Percentiles rank a stretch among this genome's conserved stretches.
Conservation (phyloP, 64 coral and sea anemone genomes). For the Astreopora myriophthalma region DNA sequence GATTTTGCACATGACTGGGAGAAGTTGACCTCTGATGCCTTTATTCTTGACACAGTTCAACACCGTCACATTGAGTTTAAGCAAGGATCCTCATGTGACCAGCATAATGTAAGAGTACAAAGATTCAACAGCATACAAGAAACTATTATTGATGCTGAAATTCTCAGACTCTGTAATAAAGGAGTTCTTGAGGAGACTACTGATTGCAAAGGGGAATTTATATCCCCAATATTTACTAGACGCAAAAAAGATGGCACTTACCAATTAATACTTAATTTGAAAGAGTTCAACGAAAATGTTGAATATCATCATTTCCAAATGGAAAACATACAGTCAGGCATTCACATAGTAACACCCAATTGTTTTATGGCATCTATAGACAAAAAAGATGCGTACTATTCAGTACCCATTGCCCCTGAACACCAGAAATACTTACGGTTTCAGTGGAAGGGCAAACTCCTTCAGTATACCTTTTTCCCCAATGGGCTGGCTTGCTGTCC, state of each 20-base stretch:
- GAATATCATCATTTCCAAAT: slow-evolving; percentile 51
- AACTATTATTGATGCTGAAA: not conserved
- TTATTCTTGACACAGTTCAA: not conserved
- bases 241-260: slow-evolving; percentile 46
- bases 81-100: not conserved
- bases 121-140: slow-evolving; percentile 1
- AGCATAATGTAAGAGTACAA: slow-evolving; percentile 20
- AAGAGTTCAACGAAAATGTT: slow-evolving; percentile 26
- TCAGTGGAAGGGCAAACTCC: slow-evolving; percentile 32
- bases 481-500: slow-evolving; percentile 20
- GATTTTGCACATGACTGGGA: slow-evolving; percentile 26
- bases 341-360: slow-evolving; percentile 24
- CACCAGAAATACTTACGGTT: slow-evolving; percentile 24
- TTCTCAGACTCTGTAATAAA: slow-evolving; percentile 10
- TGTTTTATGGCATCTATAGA: slow-evolving; percentile 37
- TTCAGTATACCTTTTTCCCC: slow-evolving; percentile 24
- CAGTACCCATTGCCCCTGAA: slow-evolving; percentile 6
- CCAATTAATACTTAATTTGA: slow-evolving; percentile 24
- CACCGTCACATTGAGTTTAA: slow-evolving; percentile 10
- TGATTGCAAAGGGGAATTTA: slow-evolving; percentile 32
- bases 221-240: slow-evolving; percentile 30
- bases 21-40: slow-evolving; percentile 26
- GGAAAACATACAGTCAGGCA: slow-evolving; percentile 2
- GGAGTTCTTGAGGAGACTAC: not conserved
- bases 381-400: slow-evolving; percentile 16